These are phyloP conservation scores for Bovichtus variegatus DNA, from an alignment of 2,797 vertebrate species.

Conservation along the genomic window DNA sequence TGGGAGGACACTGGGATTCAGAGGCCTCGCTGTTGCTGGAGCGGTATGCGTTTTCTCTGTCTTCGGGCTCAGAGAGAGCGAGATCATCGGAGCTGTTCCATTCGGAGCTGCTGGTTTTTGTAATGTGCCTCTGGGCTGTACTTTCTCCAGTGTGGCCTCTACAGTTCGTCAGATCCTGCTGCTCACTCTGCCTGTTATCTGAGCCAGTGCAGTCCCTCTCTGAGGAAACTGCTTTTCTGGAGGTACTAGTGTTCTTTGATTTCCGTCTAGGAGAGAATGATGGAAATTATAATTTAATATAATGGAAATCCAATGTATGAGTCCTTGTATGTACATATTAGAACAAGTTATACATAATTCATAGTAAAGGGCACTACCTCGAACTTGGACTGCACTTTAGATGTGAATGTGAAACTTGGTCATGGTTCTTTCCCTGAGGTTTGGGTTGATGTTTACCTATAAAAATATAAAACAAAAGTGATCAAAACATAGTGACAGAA, in stretches of 20 bases:
- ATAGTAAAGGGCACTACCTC: slow-evolving; percentile 84
- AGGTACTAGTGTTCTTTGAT: slow-evolving; percentile 77
- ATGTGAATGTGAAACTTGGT: slow-evolving; percentile 83
- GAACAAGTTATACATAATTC: not conserved
- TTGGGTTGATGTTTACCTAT: slow-evolving; percentile 83
- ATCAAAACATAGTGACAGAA: slow-evolving; percentile 32
- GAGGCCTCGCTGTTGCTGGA: slow-evolving; percentile 76
- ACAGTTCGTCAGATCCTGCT: slow-evolving; percentile 72
- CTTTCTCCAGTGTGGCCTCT: slow-evolving; percentile 72
- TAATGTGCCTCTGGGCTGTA: slow-evolving; percentile 72
- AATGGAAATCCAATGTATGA: not conserved
- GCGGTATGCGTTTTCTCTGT: slow-evolving; percentile 84
- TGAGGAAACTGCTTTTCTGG: slow-evolving; percentile 71
- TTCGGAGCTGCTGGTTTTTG: slow-evolving; percentile 87
- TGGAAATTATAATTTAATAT: not conserved
- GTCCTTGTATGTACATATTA: not conserved
- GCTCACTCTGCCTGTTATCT: slow-evolving; percentile 74
- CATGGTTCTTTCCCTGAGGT: slow-evolving; percentile 86
- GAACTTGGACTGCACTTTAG: slow-evolving; percentile 87
- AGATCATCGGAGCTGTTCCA: slow-evolving; percentile 89
- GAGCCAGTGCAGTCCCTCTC: slow-evolving; percentile 73
- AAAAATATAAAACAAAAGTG: slow-evolving; percentile 42
- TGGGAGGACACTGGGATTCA: slow-evolving; percentile 68
- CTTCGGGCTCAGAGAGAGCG: slow-evolving; percentile 84
- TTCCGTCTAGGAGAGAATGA: slow-evolving; percentile 77